These are phyloP conservation scores for Lysandra coridon DNA, from an alignment of 2,888 invertebrate species.

Conservation along the genomic window DNA sequence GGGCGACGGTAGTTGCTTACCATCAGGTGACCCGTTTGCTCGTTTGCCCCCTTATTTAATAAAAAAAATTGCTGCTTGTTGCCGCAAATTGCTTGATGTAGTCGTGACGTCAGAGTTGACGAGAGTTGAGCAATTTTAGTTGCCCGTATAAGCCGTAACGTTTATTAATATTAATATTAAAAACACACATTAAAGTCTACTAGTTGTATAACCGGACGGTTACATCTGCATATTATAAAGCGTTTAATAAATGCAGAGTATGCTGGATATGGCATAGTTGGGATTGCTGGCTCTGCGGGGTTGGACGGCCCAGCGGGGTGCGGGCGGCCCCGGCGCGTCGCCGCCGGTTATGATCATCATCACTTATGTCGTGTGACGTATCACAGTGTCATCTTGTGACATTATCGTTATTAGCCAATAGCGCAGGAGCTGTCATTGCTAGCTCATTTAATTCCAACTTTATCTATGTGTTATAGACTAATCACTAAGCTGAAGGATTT, in stretches of 20 bases:
- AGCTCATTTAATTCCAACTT: not conserved
- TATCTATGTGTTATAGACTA: too few species aligned
- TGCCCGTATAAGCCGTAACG: too few species aligned
- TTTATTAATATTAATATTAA: too few species aligned
- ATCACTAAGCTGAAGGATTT: too few species aligned
- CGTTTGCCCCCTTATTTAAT: too few species aligned
- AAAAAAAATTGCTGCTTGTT: too few species aligned
- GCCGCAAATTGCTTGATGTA: too few species aligned
- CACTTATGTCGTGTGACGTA: not conserved
- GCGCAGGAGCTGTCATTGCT: not conserved
- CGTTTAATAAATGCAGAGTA: not conserved
- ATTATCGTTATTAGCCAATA: not conserved
- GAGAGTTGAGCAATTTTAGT: too few species aligned
- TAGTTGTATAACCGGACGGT: not conserved
- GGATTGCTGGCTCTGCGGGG: conserved; percentile 7
- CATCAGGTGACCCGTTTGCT: too few species aligned
- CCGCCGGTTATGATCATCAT: not conserved
- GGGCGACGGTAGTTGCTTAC: too few species aligned
- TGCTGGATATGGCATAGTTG: conserved; percentile 8
- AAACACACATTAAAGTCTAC: too few species aligned
- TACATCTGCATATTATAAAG: not conserved
- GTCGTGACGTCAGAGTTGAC: too few species aligned
- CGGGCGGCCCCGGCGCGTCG: not conserved
- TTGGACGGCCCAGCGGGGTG: not conserved
- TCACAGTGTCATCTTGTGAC: not conserved